Evolutionary conservation across 2,888 invertebrate genomes (phyloP).

Genomic region (Imbricaverruca yamaguchii): DNA sequence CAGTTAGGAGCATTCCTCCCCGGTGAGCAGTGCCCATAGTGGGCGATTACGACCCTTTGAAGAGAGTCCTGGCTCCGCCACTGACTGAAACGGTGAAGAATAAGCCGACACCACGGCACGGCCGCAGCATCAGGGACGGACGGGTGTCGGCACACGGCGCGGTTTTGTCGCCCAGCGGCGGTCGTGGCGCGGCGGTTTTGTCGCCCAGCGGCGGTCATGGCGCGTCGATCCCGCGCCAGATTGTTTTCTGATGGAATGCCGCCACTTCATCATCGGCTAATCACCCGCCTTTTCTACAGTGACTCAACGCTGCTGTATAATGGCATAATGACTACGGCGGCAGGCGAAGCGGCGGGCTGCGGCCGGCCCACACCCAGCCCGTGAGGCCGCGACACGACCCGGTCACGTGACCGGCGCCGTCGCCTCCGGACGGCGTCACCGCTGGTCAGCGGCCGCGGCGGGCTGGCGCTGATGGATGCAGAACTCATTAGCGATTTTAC

Average conservation of each 20-base stretch:
- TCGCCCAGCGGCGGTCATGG: background rate
- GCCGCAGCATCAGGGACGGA: background rate
- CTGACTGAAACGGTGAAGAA: no score
- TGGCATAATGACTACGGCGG: background rate
- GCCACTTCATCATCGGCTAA: slow-evolving; percentile 18
- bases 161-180: background rate
- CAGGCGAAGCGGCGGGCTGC: background rate
- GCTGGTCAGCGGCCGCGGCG: no score
- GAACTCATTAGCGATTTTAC: background rate
- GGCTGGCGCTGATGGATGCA: background rate
- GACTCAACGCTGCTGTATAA: slow-evolving; percentile 15
- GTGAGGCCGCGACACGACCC: no score
- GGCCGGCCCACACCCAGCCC: background rate
- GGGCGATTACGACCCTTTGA: no score
- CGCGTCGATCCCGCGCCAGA: slow-evolving; percentile 6
- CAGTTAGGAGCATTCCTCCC: no score
- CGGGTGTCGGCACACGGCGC: background rate
- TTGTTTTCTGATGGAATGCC: slow-evolving; percentile 17
- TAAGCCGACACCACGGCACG: no score
- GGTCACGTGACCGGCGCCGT: background rate
- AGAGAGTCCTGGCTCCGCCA: no score
- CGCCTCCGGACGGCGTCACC: background rate
- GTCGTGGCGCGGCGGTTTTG: background rate
- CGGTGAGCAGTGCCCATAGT: no score
- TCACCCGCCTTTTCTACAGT: slow-evolving; percentile 8